A percentile compares a stretch with the other conserved stretches of the same genome.
Conservation (phyloP, 2,888 invertebrate species). For the Schrankia costaestrigalis region DNA sequence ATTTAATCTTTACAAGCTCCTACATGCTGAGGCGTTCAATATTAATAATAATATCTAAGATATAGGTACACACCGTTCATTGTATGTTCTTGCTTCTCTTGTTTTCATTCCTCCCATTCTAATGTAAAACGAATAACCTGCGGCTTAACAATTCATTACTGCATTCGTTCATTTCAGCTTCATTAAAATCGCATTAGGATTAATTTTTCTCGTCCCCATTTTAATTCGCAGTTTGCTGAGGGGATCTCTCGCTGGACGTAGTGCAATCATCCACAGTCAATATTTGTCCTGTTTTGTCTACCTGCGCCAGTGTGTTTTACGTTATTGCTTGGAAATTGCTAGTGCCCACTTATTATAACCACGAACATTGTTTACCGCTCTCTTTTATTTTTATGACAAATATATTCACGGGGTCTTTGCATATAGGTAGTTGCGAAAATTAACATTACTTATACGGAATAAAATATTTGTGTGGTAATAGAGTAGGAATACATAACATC, state of each 20-base stretch:
- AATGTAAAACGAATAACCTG: constrained; percentile 62
- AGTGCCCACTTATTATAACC: constrained; percentile 25
- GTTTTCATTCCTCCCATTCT: constrained; percentile 43
- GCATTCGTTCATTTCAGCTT: constrained; percentile 77
- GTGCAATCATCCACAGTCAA: constrained; percentile 77
- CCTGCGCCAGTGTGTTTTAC: constrained; percentile 58
- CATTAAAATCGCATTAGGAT: constrained; percentile 81
- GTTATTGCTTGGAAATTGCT: constrained; percentile 40
- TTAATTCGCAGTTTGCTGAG: constrained; percentile 76
- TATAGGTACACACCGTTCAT: constrained; percentile 13
- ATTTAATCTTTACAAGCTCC: constrained; percentile 37
- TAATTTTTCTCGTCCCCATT: constrained; percentile 79
- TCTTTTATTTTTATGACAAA: neutral
- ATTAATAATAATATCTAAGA: constrained; percentile 24
- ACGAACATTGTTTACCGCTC: constrained; percentile 10
- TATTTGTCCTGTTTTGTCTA: constrained; percentile 70
- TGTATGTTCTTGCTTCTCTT: constrained; percentile 38
- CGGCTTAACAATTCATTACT: constrained; percentile 75
- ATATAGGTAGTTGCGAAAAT: no score
- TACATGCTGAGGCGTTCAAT: constrained; percentile 28
- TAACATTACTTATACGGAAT: no score
- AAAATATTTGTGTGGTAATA: no score
- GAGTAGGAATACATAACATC: no score
- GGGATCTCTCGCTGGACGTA: constrained; percentile 67
- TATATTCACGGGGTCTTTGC: no score